Evolutionary conservation across 2,888 invertebrate genomes (phyloP), one percentile per base, ranked within the genome.

Genomic region (Orthosia incerta): DNA sequence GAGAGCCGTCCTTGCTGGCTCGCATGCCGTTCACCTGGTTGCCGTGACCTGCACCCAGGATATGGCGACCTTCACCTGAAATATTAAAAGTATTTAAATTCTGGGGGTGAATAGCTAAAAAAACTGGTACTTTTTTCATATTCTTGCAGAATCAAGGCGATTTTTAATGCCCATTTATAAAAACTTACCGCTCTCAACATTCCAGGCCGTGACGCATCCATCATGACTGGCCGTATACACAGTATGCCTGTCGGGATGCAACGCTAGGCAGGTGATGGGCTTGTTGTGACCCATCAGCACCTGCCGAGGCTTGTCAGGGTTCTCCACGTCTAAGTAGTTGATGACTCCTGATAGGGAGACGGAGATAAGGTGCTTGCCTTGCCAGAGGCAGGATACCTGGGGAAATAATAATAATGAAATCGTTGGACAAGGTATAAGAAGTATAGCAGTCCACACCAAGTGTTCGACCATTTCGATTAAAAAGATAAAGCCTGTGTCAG

Each of bases 281-380:
- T 99, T 99, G 94, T 99, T 99, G 95, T 99, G 99, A 0, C 99
- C 99, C 97, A 99, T 99, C 76, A 99, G 95, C 71, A 99, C 88
- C 71, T 98, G 97, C 62, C 97, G 91, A 0, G 99, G 99, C 89
- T 97, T 98, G 64, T 97, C 95, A 0, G 99, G 98, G 94, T 98
- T 98, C 84, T 98, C 97, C 12, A 98, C 97, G 93, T 99, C 99
- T 87, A 99, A 95, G 94, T 99, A 99, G 94, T 98, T 99, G 90
- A 99, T 98, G 90, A 98, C 98, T 1, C 99, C 99, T 83, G 98
- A 98, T n/a, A 99, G 97, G 0, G 99, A 99, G 4, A 99, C 99
- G 0, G 99, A 98, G 0, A 99, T 94, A 46, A 99, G 95, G 92
- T 98, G 97, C 71, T 98, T 97, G 61, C 98, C 98, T 97, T 99